Evolutionary conservation across 2,797 vertebrate species (phyloP).

Genomic region (Enteromius thamalakanensis): DNA sequence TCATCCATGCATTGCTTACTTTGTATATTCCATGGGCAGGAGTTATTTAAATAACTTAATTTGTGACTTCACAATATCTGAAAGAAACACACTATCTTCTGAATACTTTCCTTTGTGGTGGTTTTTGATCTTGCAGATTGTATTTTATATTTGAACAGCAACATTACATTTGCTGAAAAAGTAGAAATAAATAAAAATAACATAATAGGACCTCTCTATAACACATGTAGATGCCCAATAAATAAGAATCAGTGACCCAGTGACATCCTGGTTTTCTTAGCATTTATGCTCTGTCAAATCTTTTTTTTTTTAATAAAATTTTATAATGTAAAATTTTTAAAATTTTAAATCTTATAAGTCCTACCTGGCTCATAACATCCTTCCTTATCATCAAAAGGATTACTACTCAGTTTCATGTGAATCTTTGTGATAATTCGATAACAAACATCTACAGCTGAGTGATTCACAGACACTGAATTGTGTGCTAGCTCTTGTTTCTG

Average conservation of each 20-base stretch:
- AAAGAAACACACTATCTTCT: not conserved
- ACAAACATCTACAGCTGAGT: not conserved
- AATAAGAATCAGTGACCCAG: too few relatives aligned
- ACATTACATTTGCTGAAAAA: not conserved
- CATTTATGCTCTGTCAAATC: not conserved
- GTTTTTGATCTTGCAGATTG: not conserved
- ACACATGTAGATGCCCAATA: not conserved
- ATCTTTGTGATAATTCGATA: not conserved
- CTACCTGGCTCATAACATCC: not conserved
- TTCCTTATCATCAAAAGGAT: slow-evolving; percentile 4
- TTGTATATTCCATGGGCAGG: not conserved
- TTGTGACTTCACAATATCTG: not conserved
- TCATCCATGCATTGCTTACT: too few relatives aligned
- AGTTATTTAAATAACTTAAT: not conserved
- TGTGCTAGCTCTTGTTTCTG: not conserved
- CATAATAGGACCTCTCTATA: not conserved
- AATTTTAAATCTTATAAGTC: not conserved
- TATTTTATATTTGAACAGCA: not conserved
- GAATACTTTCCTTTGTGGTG: not conserved
- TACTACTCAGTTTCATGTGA: not conserved
- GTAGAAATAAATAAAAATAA: not conserved
- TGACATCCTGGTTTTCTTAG: not conserved
- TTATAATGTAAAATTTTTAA: too few relatives aligned
- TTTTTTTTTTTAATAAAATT: too few relatives aligned
- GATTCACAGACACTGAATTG: slow-evolving; percentile 2